These are phyloP conservation scores for Malurus leucopterus DNA, from an alignment of 2,797 vertebrate genomes.

Conservation along the genomic window DNA sequence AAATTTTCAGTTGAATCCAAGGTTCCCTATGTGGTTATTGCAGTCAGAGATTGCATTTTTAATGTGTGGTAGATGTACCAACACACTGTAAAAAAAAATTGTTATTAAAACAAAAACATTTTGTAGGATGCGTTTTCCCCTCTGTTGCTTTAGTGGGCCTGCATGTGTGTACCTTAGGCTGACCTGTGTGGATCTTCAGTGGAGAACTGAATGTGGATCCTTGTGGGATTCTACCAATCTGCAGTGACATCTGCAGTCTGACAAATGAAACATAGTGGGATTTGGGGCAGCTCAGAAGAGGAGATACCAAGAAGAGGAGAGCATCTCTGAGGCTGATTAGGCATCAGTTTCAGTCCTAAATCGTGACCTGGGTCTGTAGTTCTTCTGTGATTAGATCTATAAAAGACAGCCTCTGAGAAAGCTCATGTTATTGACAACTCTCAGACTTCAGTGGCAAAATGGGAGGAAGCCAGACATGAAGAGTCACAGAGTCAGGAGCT, in stretches of 20 bases:
- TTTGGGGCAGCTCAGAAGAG: not conserved
- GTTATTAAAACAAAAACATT: not conserved
- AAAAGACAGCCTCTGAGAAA: not conserved
- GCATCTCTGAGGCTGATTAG: not conserved
- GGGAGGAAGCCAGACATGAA: not conserved
- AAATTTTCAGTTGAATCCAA: not conserved
- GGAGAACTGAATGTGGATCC: not conserved
- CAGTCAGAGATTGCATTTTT: not conserved
- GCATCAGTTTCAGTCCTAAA: not conserved
- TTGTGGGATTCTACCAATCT: not conserved
- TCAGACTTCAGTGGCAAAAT: not conserved
- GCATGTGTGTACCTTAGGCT: fast-evolving
- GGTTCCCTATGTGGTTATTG: not conserved
- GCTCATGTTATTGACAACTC: not conserved
- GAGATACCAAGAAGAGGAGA: not conserved
- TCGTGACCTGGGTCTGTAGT: not conserved
- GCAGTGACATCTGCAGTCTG: not conserved
- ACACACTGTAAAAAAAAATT: not conserved
- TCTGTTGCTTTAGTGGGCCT: not conserved
- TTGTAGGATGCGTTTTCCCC: not conserved
- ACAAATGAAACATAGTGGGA: not conserved
- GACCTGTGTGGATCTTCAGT: not conserved
- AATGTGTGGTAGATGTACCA: not conserved
- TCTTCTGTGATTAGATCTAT: not conserved
- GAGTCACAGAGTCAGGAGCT: not conserved